Evolutionary conservation across 2,888 invertebrate genomes (phyloP).

Genomic region (Diplolepis rosae): DNA sequence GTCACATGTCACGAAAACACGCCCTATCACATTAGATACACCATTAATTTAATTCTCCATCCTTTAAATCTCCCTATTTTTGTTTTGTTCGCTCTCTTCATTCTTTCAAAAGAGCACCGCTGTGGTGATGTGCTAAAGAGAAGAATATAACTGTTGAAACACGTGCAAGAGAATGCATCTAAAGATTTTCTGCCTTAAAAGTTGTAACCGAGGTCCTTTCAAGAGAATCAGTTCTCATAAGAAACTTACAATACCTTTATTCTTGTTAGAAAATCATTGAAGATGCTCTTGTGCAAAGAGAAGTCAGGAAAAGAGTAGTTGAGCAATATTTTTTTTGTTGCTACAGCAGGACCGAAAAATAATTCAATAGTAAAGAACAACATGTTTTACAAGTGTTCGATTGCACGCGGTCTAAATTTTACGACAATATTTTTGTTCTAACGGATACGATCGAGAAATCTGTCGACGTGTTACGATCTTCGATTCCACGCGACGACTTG

Average conservation of each 20-base stretch:
- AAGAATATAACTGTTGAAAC: conserved; percentile 18
- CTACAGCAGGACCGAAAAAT: no score
- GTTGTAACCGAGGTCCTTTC: no score
- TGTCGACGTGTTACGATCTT: not conserved
- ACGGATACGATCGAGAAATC: not conserved
- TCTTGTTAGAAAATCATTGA: not conserved
- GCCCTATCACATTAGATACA: conserved; percentile 2
- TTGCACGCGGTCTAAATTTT: no score
- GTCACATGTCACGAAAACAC: not conserved
- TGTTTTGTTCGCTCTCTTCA: conserved; percentile 8
- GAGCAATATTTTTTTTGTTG: not conserved
- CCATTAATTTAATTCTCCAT: conserved; percentile 21
- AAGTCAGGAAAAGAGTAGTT: no score
- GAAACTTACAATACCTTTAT: no score
- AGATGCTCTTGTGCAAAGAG: no score
- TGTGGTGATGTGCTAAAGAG: conserved; percentile 23
- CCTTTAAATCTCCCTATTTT: conserved; percentile 5
- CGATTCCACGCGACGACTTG: not conserved
- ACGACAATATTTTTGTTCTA: not conserved
- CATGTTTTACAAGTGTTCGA: no score
- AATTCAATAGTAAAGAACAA: no score
- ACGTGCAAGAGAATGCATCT: conserved; percentile 18
- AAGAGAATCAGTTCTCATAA: no score
- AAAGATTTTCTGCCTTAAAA: not conserved
- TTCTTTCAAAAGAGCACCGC: conserved; percentile 21